Base-by-base conservation (phyloP, 2,888 invertebrate species). In the Drosophila subquinaria region DNA sequence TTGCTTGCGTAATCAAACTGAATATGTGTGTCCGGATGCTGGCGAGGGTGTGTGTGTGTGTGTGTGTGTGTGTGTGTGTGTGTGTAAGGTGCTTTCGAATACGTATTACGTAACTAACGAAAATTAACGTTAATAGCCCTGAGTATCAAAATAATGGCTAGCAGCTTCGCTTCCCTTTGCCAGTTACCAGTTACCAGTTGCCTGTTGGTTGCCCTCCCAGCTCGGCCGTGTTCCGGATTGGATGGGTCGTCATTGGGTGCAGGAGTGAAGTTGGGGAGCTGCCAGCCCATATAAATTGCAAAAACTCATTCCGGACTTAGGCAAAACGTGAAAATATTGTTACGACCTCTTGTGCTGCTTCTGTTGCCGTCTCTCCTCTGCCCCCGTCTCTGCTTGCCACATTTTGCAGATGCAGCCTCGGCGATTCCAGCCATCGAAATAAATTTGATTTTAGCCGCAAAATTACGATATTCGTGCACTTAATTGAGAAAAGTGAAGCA, bases 271-370 rank as follows among this genome's bases (percentile, higher is more conserved):
- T 48, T 8, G 59, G 72, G 65, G 36, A 27, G 9, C 9, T 47
- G 62, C 50, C 69, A 59, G 61, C 62, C 70, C 70, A 73, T 77
- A 87, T 89, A 87, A 87, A 89, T 84, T 82, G 72, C 79, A 71
- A 71, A 84, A 89, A 81, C 82, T 76, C 89, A 87, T 89, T 89
- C 88, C 85, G 81, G 88, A 85, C 89, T 89, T 87, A 88, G 89
- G 85, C 80, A 82, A 87, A 89, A 87, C 88, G 86, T 84, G 83
- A 88, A 90, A 90, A 91, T 91, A 90, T 90, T 89, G 90, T 89
- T 89, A 90, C 72, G 91, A 90, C 90, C 89, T 88, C 75, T 70
- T 69, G 35, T 72, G 52, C 45, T 45, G 43, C 55, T 68, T 20
- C 50, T 66, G 23, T 20, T 55, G 42, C 38, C 38, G 11, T 17